These are phyloP conservation scores for Netta rufina DNA, from an alignment of 2,797 vertebrate species.

Conservation along the genomic window DNA sequence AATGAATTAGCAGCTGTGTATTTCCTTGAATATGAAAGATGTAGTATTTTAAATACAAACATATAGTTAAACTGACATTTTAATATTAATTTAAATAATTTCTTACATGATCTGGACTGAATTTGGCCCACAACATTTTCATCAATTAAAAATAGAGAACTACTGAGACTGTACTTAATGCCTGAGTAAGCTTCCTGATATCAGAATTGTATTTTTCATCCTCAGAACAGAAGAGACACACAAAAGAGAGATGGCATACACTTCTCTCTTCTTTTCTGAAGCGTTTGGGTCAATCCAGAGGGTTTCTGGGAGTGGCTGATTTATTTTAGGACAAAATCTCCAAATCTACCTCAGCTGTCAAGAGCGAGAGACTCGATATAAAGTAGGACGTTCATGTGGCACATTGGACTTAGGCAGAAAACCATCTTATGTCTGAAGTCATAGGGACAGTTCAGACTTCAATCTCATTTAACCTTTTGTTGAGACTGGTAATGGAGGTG, in stretches of 20 bases:
- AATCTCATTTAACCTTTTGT: neutral
- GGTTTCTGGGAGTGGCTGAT: neutral
- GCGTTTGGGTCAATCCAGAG: neutral
- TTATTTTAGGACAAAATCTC: neutral
- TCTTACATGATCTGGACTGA: neutral
- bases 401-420: neutral
- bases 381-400: neutral
- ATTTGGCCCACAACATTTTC: neutral
- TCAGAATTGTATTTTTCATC: neutral
- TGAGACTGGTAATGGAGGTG: neutral
- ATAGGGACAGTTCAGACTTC: neutral
- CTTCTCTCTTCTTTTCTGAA: neutral
- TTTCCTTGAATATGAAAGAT: neutral
- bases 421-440: neutral
- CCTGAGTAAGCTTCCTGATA: neutral
- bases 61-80: neutral
- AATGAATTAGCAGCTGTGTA: neutral
- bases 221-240: neutral
- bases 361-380: accelerated
- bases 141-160: neutral
- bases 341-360: neutral
- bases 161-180: neutral
- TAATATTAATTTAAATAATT: neutral
- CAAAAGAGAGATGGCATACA: neutral
- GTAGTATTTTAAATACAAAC: neutral